These are phyloP conservation scores for Lepilemur ruficaudatus DNA, from an alignment of 2,797 vertebrate genomes.

Conservation along the genomic window DNA sequence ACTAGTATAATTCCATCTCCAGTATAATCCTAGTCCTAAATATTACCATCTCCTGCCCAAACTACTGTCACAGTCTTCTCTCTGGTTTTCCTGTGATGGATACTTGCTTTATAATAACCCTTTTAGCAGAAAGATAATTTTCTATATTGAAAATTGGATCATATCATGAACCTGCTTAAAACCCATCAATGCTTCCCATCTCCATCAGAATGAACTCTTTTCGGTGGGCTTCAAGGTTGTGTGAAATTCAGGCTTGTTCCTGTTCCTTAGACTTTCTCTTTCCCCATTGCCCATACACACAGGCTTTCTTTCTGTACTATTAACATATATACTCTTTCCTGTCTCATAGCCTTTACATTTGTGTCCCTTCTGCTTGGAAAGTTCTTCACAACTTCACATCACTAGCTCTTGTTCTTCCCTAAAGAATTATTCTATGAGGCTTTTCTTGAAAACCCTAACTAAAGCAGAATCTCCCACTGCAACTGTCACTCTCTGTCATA, in stretches of 20 bases:
- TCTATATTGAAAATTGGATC: background rate
- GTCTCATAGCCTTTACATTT: background rate
- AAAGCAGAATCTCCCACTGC: background rate
- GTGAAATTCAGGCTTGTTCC: background rate
- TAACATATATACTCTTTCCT: background rate
- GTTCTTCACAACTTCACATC: background rate
- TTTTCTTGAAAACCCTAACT: background rate
- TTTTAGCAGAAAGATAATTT: background rate
- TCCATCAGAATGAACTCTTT: background rate
- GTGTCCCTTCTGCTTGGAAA: background rate
- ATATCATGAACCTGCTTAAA: slow-evolving; percentile 1
- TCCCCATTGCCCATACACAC: background rate
- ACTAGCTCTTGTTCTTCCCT: background rate
- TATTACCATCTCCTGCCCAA: background rate
- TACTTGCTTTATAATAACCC: background rate
- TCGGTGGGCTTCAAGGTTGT: background rate
- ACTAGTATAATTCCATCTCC: background rate
- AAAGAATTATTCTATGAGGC: background rate
- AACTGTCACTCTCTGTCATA: background rate
- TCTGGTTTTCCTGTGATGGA: background rate
- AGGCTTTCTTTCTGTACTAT: background rate
- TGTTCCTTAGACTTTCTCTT: background rate
- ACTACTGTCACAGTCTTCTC: background rate
- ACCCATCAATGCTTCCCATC: background rate
- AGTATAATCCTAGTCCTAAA: background rate